These are phyloP conservation scores for Enteromius afrohamiltoni DNA, from an alignment of 2,797 vertebrate species.

Conservation along the genomic window DNA sequence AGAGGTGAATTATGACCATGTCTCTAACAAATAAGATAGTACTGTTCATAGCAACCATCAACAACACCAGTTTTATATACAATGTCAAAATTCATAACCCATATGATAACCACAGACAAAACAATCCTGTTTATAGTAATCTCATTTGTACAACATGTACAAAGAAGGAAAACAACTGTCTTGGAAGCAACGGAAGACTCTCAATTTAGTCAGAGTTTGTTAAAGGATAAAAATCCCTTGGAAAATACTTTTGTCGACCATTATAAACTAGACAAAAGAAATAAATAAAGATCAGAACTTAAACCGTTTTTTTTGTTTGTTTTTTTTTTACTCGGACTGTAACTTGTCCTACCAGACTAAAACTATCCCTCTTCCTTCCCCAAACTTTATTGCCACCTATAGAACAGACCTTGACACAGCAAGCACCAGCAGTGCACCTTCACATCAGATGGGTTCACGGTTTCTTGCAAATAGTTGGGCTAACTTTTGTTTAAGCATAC, in stretches of 20 bases:
- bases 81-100: conserved; percentile 14
- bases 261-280: background rate
- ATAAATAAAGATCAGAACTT: background rate
- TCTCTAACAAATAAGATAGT: background rate
- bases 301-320: background rate
- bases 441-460: background rate
- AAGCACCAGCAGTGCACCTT: conserved; percentile 49
- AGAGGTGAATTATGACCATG: conserved; percentile 1
- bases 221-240: background rate
- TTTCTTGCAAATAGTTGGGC: conserved; percentile 12
- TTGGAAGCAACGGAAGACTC: background rate
- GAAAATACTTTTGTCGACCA: background rate
- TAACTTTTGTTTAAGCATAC: background rate
- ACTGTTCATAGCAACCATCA: background rate
- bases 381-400: conserved; percentile 78
- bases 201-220: background rate
- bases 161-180: background rate
- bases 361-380: conserved; percentile 35
- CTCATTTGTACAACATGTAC: background rate
- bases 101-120: background rate
- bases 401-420: conserved; percentile 73
- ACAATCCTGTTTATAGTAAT: conserved; percentile 26
- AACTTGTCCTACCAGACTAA: background rate
- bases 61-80: background rate
- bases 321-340: background rate